Evolutionary conservation across 1,140 invertebrate genomes (phyloP).

Genomic region (Brevipalpus yothersi): DNA sequence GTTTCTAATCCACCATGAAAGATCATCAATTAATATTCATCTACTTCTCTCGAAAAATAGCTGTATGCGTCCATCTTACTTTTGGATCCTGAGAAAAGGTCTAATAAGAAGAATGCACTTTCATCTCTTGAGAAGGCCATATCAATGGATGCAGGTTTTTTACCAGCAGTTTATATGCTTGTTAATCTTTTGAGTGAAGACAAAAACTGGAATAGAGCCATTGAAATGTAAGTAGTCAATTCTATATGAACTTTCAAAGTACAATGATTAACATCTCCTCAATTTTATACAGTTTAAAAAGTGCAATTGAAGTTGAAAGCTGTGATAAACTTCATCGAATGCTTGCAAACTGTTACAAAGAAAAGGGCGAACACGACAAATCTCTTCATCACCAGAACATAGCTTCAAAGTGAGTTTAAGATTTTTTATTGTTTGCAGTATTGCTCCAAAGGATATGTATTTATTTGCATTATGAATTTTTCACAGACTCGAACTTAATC

Average conservation of each 20-base stretch:
- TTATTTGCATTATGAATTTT: not conserved
- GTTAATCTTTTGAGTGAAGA: slow-evolving; percentile 32
- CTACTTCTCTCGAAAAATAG: slow-evolving; percentile 17
- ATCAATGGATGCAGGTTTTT: slow-evolving; percentile 32
- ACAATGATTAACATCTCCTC: slow-evolving; percentile 12
- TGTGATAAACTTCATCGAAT: slow-evolving; percentile 39
- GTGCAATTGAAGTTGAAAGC: slow-evolving; percentile 27
- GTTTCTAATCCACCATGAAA: not conserved
- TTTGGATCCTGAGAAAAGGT: slow-evolving; percentile 28
- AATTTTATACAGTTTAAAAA: slow-evolving; percentile 30
- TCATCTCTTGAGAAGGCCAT: slow-evolving; percentile 40
- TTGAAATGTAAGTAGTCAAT: slow-evolving; percentile 18
- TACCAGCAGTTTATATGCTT: slow-evolving; percentile 39
- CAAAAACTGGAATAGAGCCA: slow-evolving; percentile 20
- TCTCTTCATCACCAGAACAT: slow-evolving; percentile 42
- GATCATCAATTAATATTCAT: not conserved
- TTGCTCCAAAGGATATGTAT: not conserved
- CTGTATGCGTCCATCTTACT: slow-evolving; percentile 39
- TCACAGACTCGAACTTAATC: not conserved
- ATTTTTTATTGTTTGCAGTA: not conserved
- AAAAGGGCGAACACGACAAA: slow-evolving; percentile 34
- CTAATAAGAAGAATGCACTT: slow-evolving; percentile 23
- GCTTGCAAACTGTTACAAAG: slow-evolving; percentile 33
- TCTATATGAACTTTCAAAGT: no score
- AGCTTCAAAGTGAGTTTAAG: slow-evolving; percentile 31